phyloP scores from a whole-genome alignment of 64 coral and sea anemone species.

The Orbicella faveolata region DNA sequence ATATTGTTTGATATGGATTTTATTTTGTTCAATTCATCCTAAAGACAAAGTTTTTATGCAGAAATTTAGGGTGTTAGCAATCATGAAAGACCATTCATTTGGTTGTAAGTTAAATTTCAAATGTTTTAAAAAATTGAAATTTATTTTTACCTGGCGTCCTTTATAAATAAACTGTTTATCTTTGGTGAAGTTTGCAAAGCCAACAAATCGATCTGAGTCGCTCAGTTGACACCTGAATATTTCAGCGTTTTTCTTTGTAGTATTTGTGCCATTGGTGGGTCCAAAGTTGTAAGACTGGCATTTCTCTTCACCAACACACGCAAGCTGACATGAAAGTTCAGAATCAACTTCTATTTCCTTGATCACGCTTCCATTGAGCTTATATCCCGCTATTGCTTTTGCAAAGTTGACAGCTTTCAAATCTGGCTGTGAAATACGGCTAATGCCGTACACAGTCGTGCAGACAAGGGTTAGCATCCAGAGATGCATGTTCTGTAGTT shows the following conservation, averaged over 20 bases:
- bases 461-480: too few species aligned
- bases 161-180: neutral
- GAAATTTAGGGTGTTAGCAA: too few species aligned
- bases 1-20: too few species aligned
- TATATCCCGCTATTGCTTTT: neutral
- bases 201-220: neutral
- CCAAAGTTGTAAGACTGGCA: neutral
- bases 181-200: neutral
- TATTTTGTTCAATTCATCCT: too few species aligned
- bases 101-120: too few species aligned
- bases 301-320: slow-evolving; percentile 7
- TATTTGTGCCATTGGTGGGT: neutral
- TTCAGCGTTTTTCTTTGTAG: neutral
- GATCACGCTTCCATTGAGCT: neutral
- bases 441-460: neutral
- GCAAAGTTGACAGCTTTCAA: neutral
- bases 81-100: neutral
- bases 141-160: neutral
- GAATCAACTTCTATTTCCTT: neutral
- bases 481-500: too few species aligned
- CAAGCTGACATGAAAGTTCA: slow-evolving; percentile 7
- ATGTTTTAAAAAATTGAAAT: too few species aligned
- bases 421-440: neutral
- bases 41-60: too few species aligned
- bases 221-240: neutral